Evolutionary conservation across 2,797 vertebrate species (phyloP), one percentile per base, ranked within the genome.

Genomic region (Scomberomorus guttatus): DNA sequence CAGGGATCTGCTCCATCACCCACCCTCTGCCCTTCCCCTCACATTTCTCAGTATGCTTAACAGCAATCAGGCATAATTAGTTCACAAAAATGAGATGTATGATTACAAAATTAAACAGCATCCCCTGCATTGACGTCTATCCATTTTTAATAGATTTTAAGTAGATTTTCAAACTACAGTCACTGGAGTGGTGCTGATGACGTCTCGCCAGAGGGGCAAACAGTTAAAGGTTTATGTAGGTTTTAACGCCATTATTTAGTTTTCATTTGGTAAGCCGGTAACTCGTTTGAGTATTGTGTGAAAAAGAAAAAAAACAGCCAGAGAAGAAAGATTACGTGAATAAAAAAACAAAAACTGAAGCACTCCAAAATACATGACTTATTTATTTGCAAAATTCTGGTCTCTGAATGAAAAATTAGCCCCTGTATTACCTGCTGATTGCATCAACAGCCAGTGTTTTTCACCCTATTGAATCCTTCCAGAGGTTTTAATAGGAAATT

Each of bases 21-120:
- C 79, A 61, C 68, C 65, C 80, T 62, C 84, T 13, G 70, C 58
- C 50, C 63, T 50, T 39, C 5, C 13, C 44, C 48, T 70, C 62
- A 82, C 58, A 50, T 34, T 61, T 63, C 75, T 75, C 68, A 68
- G 67, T 78, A 52, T 72, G 61, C 75, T 74, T 71, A 81, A 84
- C 34, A 66, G 72, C 57, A 91, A 87, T 88, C 83, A 85, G 80
- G 22, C 44, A 56, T 83, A 77, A 80, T 79, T 37, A 70, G 27
- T 63, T 74, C 42, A 60, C 55, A 34, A 52, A 70, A 83, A 81
- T 69, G 18, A 55, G 39, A 76, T 60, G 15, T 44, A 6, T 81
- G 77, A 79, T 83, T 80, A 72, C 59, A 18, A 34, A 66, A 71
- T 67, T 32, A 73, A 70, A 59, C 18, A 3, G 32, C 59, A 64